Evolutionary conservation across 2,797 vertebrate genomes (phyloP), one percentile per base, ranked within the genome.

Genomic region (Tinamus major): DNA sequence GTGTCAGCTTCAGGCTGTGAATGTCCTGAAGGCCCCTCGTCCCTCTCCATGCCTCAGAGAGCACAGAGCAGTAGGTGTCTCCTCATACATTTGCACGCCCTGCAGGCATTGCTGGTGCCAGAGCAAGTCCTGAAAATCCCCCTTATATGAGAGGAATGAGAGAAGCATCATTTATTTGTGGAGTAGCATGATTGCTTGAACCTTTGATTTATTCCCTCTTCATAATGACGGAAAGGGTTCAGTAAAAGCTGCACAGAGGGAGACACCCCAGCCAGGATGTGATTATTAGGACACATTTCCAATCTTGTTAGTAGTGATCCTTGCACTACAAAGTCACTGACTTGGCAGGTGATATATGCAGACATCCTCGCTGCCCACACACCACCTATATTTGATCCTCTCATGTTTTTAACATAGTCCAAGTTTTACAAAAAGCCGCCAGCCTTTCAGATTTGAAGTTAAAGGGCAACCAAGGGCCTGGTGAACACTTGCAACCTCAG

Each of bases 171-270:
- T 78, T 92, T 80, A 74, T 31, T 87, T 44, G 61, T 79, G 37
- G 68, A 72, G 56, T 7, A 83, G 59, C 74, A 91, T 79, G 29
- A 89, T 64, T 63, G 37, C 24, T 48, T 67, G 37, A 71, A 75
- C 44, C 14, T 91, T 64, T 68, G 26, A 68, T 68, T 83, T 42
- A 41, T 44, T 85, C 55, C 35, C 33, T 39, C 27, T 4, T 13
- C 21, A 20, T 44, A 15, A 13, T 56, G 33, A 37, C 33, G 18
- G 5, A 51, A 83, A 8, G 5, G 93, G 29, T 58, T 84, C 81
- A 71, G 85, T 70, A 83, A 18, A 82, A 91, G 61, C 76, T 79
- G 44, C 29, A 85, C 61, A 85, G 80, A 86, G 53, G 65, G 89
- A 87, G 91, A 56, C 39, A 75, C 42, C 41, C 82, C 71, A 85